Evolutionary conservation across 2,888 invertebrate species (phyloP).

Genomic region (Xylota sylvarum): DNA sequence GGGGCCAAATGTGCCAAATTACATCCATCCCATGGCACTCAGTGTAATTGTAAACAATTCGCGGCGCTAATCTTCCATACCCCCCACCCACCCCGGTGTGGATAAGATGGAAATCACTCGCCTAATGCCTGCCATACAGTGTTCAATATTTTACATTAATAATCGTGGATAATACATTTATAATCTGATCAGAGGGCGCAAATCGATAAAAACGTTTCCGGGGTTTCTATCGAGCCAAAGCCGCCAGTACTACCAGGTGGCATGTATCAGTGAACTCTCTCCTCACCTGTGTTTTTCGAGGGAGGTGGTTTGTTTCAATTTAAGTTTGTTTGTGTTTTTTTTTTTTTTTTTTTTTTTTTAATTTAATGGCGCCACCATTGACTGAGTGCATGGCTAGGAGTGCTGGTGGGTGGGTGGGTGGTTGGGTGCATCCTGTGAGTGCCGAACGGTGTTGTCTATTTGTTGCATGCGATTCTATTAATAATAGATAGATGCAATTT

Average conservation of each 20-base stretch:
- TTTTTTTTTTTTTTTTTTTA: conserved; percentile 7
- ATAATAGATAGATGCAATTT: conserved; percentile 3
- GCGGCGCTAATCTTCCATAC: neutral
- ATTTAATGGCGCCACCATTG: conserved; percentile 10
- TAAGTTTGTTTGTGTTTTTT: too few relatives aligned
- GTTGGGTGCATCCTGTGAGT: conserved; percentile 20
- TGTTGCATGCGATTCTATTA: conserved; percentile 40
- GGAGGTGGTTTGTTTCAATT: conserved; percentile 26
- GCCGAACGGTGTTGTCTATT: conserved; percentile 41
- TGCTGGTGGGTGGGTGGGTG: neutral
- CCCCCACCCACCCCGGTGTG: too few relatives aligned
- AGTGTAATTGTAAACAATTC: conserved; percentile 67
- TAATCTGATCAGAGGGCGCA: conserved; percentile 46
- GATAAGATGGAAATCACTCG: conserved; percentile 35
- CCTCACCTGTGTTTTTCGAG: conserved; percentile 20
- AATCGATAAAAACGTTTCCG: conserved; percentile 51
- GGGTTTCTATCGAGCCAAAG: conserved; percentile 1
- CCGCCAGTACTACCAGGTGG: conserved; percentile 33
- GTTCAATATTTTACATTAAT: conserved; percentile 57
- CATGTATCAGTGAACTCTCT: conserved; percentile 67
- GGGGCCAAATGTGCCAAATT: conserved; percentile 64
- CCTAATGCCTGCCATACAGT: conserved; percentile 32
- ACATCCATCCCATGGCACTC: conserved; percentile 66
- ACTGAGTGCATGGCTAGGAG: neutral
- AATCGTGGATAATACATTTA: conserved; percentile 29